Evolutionary conservation across 2,797 vertebrate species (phyloP), one percentile per base, ranked within the genome.

Genomic region (Chiroxiphia lanceolata): DNA sequence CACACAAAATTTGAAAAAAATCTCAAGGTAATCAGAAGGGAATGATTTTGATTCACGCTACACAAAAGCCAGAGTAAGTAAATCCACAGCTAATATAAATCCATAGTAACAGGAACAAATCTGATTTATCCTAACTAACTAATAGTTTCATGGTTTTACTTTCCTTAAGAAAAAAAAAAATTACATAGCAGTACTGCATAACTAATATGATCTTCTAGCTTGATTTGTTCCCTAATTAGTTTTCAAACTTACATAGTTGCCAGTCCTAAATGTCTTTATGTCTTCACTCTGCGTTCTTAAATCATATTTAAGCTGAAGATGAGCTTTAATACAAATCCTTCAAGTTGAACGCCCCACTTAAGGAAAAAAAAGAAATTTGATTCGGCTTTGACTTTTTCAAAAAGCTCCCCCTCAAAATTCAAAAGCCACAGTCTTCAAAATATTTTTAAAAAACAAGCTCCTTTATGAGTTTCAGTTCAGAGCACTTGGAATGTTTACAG

Each of bases 151-250:
- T 17, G 22, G 71, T 70, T 60, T 92, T 95, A 82, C 36, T 80
- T 90, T 74, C 27, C 20, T 76, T 69, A 65, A 13, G 38, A 53
- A 93, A 81, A 91, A 82, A 82, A 42, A 9, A n/a, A 50, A 54
- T 33, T 83, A 65, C 29, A 38, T 11, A 75, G 40, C 23, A 72
- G 42, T 67, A 51, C 40, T 70, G 51, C 60, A 67, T 64, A 76
- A 83, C 56, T 87, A 94, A 93, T 63, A 74, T 38, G 56, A 84
- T 82, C n/a, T 76, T 89, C 56, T 42, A 80, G 54, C 42, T 80
- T 92, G 63, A 90, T 90, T 90, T 87, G 56, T 92, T 93, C 70
- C 48, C 56, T 94, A 93, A 94, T 95, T 93, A 92, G 44, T 87
- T 95, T 90, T 84, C 60, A 89, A 18, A 72, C 23, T 83, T 83